Evolutionary conservation across 2,113 vertebrate genomes (phyloP), one percentile per base, ranked within the genome.

Genomic region (Paratilapia polleni): DNA sequence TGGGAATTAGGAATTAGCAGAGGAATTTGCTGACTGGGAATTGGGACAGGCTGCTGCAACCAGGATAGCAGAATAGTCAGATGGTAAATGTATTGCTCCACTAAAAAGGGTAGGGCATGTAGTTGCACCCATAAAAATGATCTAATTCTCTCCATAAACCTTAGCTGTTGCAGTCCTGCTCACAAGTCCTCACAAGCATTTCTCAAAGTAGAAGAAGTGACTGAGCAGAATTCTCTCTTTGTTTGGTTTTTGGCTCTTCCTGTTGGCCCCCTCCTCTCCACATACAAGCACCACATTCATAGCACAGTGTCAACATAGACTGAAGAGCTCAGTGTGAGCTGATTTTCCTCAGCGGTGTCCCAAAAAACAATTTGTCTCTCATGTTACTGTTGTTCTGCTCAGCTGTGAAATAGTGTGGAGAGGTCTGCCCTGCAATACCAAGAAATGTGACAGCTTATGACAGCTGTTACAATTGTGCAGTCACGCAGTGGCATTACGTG

Each of bases 261-360:
- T 66, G 61, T 20, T 5, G 15, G 43, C 73, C n/a, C 20, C 73
- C 20, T 10, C 60, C 60, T 78, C 77, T 34, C 58, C 1, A 3
- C 73, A 38, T 2, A 64, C 66, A 83, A 78, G 22, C 84, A 62
- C 54, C 80, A 83, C 68, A 87, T 83, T 75, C 66, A 80, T 83
- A 77, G 24, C 20, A 19, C 86, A 83, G 62, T 90, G 88, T 88
- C 87, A 87, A 81, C 66, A 89, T 10, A 38, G 79, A 80, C 83
- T 73, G 66, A 0, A 22, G 54, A 62, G 74, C 82, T 66, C 78
- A 26, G 83, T 74, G 36, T 31, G 58, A 77, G 73, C 47, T 7
- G 1, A 43, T 41, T 8, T 34, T 82, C 43, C 79, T 28, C 82
- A 20, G 52, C 15, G n/a, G 49, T 31, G 58, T 78, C 38, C 73